phyloP scores from a whole-genome alignment of 2,888 invertebrate species.

The Chrysomela aeneicollis region DNA sequence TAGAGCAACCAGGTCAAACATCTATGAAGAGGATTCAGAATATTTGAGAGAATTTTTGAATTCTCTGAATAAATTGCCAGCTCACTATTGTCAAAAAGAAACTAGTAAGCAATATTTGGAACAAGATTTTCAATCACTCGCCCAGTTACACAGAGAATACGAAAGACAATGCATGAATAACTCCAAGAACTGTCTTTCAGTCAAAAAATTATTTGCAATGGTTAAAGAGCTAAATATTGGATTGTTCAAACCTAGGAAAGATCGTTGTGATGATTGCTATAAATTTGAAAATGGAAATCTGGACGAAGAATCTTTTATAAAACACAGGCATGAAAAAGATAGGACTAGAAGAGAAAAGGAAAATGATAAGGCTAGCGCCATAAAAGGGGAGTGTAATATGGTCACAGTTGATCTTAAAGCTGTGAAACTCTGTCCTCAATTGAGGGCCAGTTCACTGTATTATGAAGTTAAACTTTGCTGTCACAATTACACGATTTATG shows the following conservation, averaged over 20 bases:
- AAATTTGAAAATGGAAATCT: constrained; percentile 32
- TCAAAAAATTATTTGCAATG: constrained; percentile 23
- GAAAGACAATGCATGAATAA: background rate
- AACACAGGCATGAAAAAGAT: constrained; percentile 17
- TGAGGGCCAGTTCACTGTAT: background rate
- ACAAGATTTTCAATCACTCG: constrained; percentile 7
- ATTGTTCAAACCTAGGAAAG: constrained; percentile 26
- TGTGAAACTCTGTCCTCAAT: constrained; percentile 6
- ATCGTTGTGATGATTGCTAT: constrained; percentile 25
- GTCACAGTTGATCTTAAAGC: constrained; percentile 2
- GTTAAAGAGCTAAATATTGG: constrained; percentile 21
- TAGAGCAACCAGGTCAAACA: background rate
- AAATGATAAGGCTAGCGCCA: constrained; percentile 10
- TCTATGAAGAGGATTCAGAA: background rate
- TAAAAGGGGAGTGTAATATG: constrained; percentile 8
- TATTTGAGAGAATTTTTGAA: constrained; percentile 8
- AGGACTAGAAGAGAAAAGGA: constrained; percentile 17
- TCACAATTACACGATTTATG: constrained; percentile 18
- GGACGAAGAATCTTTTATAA: constrained; percentile 12
- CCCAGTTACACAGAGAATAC: constrained; percentile 7
- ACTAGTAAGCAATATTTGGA: constrained; percentile 4
- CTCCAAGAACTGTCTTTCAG: constrained; percentile 9
- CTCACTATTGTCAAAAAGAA: constrained; percentile 10
- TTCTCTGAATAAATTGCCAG: constrained; percentile 6
- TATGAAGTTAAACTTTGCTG: constrained; percentile 5